phyloP scores from a whole-genome alignment of 2,888 invertebrate genomes.

The Allacma fusca region DNA sequence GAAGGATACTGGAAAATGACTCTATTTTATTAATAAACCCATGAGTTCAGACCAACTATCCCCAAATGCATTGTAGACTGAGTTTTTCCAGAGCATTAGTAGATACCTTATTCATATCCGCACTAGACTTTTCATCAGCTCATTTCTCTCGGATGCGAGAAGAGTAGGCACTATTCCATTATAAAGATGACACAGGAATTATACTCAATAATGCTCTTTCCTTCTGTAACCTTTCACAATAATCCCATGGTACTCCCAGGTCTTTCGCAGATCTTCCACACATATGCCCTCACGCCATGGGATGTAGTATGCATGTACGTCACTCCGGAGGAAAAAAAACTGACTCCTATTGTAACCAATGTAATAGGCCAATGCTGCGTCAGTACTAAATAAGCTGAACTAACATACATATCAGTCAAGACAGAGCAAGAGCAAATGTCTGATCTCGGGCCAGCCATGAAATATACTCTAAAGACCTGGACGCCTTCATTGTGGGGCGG shows the following conservation, averaged over 20 bases:
- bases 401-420: too few species aligned
- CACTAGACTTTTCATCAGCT: background rate
- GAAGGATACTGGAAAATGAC: slow-evolving; percentile 2
- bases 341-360: too few species aligned
- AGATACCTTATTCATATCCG: background rate
- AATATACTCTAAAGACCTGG: too few species aligned
- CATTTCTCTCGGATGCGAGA: background rate
- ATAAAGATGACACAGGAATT: background rate
- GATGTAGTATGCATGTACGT: too few species aligned
- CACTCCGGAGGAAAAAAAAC: too few species aligned
- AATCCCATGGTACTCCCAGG: background rate
- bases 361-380: too few species aligned
- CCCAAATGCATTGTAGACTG: slow-evolving; percentile 16
- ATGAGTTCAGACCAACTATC: background rate
- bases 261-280: background rate
- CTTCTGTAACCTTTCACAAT: slow-evolving; percentile 4
- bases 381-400: too few species aligned
- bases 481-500: too few species aligned
- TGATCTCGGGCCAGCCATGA: too few species aligned
- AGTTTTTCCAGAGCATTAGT: background rate
- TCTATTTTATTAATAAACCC: slow-evolving; percentile 11
- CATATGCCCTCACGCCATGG: background rate
- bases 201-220: background rate
- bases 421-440: too few species aligned
- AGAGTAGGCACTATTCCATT: too few species aligned